Conservation (phyloP, 2,797 vertebrate species). For the Girardinus metallicus region DNA sequence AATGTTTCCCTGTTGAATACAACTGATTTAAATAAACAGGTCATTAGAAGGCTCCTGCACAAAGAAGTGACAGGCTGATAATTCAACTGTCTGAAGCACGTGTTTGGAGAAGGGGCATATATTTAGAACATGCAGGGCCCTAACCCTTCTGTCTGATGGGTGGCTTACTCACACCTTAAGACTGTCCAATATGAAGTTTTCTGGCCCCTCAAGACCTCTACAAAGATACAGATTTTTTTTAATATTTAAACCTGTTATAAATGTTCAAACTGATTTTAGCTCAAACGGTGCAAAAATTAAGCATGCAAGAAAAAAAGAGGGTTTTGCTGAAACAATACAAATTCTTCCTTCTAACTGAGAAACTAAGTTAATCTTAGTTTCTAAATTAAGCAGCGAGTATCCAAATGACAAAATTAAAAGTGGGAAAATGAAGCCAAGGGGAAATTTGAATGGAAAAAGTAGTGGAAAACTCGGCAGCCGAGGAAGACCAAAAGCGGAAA, state of each 20-base stretch:
- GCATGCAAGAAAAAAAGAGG: constrained; percentile 1
- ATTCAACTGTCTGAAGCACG: constrained; percentile 3
- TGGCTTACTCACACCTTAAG: constrained; percentile 35
- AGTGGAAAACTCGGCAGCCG: constrained; percentile 57
- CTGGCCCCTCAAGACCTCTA: constrained; percentile 31
- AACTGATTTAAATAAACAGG: background rate
- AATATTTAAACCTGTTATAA: constrained; percentile 45
- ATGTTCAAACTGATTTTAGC: constrained; percentile 28
- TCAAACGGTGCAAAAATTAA: background rate
- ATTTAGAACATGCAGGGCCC: background rate
- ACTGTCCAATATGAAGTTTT: constrained; percentile 49
- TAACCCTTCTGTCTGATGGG: background rate
- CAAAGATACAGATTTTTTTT: constrained; percentile 48
- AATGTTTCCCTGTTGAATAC: background rate
- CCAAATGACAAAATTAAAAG: constrained; percentile 68
- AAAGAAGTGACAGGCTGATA: background rate
- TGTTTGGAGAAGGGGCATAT: background rate
- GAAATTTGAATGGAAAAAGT: constrained; percentile 58
- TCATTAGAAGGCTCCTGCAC: background rate
- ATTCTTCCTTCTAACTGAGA: constrained; percentile 58
- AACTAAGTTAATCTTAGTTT: constrained; percentile 66
- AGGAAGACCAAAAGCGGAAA: constrained; percentile 51
- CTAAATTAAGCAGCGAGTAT: constrained; percentile 67
- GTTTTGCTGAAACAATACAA: constrained; percentile 30
- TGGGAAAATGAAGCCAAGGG: constrained; percentile 51